Conservation (phyloP, 2,113 vertebrate species). For the Glaucomys volans region DNA sequence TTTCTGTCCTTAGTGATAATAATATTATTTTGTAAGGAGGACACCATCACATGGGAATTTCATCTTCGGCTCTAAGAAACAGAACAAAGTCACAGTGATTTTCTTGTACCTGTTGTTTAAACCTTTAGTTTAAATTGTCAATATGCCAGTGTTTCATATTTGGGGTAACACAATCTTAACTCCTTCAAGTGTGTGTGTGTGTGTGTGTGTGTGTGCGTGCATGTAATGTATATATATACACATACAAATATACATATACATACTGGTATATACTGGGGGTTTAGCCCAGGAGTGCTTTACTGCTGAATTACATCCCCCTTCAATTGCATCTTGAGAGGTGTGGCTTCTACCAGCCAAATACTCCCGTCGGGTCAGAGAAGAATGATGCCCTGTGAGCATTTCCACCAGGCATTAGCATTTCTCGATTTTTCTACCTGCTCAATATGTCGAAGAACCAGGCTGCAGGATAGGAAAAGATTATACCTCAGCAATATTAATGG, state of each 20-base stretch:
- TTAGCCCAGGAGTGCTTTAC: no score
- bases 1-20: neutral
- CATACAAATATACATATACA: no score
- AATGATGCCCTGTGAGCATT: neutral
- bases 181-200: no score
- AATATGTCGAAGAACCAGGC: neutral
- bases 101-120: neutral
- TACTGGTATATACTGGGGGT: no score
- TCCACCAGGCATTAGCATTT: neutral
- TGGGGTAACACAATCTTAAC: neutral
- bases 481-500: neutral
- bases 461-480: neutral
- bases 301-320: no score
- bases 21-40: neutral
- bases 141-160: neutral
- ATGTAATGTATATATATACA: no score
- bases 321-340: neutral
- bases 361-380: neutral
- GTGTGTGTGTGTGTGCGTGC: no score
- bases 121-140: neutral
- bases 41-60: neutral
- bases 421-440: neutral
- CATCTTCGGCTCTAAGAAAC: neutral
- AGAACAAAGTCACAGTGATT: neutral
- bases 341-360: neutral